Conservation (phyloP, 2,797 vertebrate genomes). For the Fistularia tabacaria region DNA sequence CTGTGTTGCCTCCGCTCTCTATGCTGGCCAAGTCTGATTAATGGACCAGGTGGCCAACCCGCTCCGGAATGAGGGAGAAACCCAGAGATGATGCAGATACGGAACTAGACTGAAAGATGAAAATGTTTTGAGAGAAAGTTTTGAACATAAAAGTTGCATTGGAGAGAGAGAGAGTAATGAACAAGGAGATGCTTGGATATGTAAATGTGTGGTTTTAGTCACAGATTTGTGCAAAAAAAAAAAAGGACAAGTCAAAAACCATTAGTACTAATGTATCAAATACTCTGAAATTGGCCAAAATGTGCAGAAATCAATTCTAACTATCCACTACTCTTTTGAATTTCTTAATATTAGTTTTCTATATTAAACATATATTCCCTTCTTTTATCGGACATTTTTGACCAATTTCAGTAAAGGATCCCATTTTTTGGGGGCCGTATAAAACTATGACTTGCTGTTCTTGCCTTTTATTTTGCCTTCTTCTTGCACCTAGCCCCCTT, state of each 20-base stretch:
- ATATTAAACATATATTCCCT: no score
- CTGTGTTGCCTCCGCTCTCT: slow-evolving; percentile 57
- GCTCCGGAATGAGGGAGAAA: slow-evolving; percentile 47
- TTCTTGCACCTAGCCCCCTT: slow-evolving; percentile 13
- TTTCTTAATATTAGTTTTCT: no score
- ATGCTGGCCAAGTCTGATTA: slow-evolving; percentile 65
- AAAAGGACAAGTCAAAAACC: no score
- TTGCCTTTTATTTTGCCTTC: neutral
- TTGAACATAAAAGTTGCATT: slow-evolving; percentile 13
- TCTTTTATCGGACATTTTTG: no score
- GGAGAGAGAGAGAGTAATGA: slow-evolving; percentile 1
- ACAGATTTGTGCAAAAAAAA: no score
- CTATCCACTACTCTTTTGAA: no score
- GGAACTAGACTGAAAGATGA: slow-evolving; percentile 24
- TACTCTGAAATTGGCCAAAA: no score
- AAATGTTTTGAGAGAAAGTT: slow-evolving; percentile 27
- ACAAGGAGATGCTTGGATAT: no score
- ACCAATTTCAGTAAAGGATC: no score
- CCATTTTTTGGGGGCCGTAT: slow-evolving; percentile 24
- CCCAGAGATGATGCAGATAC: slow-evolving; percentile 47
- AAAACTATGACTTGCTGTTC: slow-evolving; percentile 43
- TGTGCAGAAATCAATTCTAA: no score
- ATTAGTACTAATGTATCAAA: no score
- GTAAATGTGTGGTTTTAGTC: no score
- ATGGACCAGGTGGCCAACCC: slow-evolving; percentile 72